Base-by-base conservation (phyloP, 1,140 invertebrate genomes). In the Drosophila ambigua region DNA sequence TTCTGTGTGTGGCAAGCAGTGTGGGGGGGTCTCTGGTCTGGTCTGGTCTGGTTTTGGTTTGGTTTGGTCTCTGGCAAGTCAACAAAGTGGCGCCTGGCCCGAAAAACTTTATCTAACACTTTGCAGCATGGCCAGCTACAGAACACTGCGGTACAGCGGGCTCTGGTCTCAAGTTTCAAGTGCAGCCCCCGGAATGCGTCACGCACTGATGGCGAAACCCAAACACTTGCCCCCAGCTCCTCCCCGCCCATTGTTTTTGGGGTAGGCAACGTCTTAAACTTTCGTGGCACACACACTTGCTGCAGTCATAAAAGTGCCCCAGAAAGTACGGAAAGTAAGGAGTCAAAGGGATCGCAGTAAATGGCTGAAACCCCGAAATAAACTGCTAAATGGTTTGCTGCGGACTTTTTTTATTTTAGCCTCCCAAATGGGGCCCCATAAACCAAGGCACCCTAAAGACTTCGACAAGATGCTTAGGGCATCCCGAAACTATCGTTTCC, bases 371-470 rank as follows among this genome's bases (percentile, higher is more conserved):
- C 75, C 65, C 65, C 11, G 43, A 81, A 87, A 87, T 83, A 88
- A 87, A 88, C 82, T 87, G 82, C 75, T 82, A 87, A 87, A 87
- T 82, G 79, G 74, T 78, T 87, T 71, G 65, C 53, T 62, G 61
- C 57, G 79, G 79, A 66, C 67, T 71, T 71, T 69, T n/a, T 69
- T 50, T 49, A 75, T 77, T 46, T 73, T 23, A 6, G 1, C 0
- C 26, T 6, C 26, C 26, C 6, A 28, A 28, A 28, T 51, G 52
- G 52, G 24, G 31, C 23, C 52, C 81, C 64, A 67, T 69, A 81
- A 87, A 69, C 68, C 68, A 31, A 54, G 52, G 51, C 59, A 49
- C 58, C 80, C 76, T 79, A 76, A 83, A 83, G 80, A 84, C 78
- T 52, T 75, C 76, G 69, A 61, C 80, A 72, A 72, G 80, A 78